These are phyloP conservation scores for Myxocyprinus asiaticus DNA, from an alignment of 2,113 vertebrate species.

Conservation along the genomic window DNA sequence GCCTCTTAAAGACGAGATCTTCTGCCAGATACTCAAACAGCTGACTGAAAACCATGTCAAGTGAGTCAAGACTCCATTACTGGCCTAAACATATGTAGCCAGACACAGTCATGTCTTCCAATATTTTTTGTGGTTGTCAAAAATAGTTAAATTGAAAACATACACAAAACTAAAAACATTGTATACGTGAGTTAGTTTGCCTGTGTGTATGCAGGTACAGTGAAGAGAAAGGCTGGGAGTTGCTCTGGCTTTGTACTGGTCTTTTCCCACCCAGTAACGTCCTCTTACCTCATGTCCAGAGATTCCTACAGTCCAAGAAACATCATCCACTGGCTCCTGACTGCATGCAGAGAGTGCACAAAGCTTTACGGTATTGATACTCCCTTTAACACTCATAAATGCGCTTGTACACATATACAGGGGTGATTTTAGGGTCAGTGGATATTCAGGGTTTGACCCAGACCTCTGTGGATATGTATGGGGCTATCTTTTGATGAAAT, in stretches of 20 bases:
- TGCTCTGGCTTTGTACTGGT: conserved; percentile 93
- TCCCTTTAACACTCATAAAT: no score
- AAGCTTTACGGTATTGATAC: conserved; percentile 85
- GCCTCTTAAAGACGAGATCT: conserved; percentile 93
- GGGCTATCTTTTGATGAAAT: no score
- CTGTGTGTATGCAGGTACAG: conserved; percentile 67
- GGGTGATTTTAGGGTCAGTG: no score
- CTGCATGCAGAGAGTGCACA: conserved; percentile 93
- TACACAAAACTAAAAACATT: no score
- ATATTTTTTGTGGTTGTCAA: no score
- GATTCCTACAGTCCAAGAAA: conserved; percentile 92
- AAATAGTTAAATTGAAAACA: no score
- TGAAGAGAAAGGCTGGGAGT: conserved; percentile 97
- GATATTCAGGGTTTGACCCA: no score
- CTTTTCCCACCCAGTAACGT: conserved; percentile 91
- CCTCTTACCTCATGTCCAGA: conserved; percentile 91
- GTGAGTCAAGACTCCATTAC: conserved; percentile 66
- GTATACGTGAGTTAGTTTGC: not conserved
- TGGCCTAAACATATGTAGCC: no score
- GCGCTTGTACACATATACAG: no score
- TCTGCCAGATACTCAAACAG: conserved; percentile 94
- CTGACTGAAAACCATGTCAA: conserved; percentile 95
- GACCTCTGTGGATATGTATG: no score
- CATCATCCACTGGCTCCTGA: conserved; percentile 85
- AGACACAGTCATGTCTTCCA: no score